Base-by-base conservation (phyloP, 2,113 vertebrate genomes). In the Gadus chalcogrammus region DNA sequence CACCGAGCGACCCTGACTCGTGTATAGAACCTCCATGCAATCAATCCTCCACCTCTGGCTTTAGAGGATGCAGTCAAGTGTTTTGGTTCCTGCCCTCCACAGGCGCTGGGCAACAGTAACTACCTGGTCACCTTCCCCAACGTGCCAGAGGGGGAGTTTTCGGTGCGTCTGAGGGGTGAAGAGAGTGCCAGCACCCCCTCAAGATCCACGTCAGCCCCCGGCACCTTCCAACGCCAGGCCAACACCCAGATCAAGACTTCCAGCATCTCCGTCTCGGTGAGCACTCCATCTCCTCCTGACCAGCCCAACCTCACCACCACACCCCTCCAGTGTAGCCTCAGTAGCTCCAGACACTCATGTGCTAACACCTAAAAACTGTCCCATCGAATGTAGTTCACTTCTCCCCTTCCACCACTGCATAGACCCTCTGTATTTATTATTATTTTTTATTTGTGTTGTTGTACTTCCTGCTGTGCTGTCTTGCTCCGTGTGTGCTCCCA, bases 161-260 rank as follows among this genome's bases (percentile, higher is more conserved):
- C 75, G 53, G 48, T 92, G 11, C 73, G 66, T n/a, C 63, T 92
- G 38, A 83, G 15, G 61, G 91, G 88, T 62, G 65, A 82, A 52
- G 76, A 70, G 16, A 71, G 13, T 52, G 59, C 73, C 60, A 8
- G 13, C 58, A 58, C 72, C 64, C 6, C 70, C 18, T 73, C 82
- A 59, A 82, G 53, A 53, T 59, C 79, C 2, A 55, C 66, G 15
- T 0, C 27, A 6, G 48, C 73, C 56, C 3, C 11, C 0, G 58
- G 0, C 28, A 31, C 1, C 27, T 89, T 92, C 77, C 88, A 92
- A 82, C 83, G 91, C 70, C 90, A 92, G 65, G 81, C 87, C 5
- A 58, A 83, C 69, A 92, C 87, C 5, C 79, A 68, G 69, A 76
- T 91, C 17, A 81, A 63, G 72, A 72, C 85, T 64, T 88, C 91